phyloP scores from a whole-genome alignment of 2,888 invertebrate species.

The Himalopsyche tibetana region DNA sequence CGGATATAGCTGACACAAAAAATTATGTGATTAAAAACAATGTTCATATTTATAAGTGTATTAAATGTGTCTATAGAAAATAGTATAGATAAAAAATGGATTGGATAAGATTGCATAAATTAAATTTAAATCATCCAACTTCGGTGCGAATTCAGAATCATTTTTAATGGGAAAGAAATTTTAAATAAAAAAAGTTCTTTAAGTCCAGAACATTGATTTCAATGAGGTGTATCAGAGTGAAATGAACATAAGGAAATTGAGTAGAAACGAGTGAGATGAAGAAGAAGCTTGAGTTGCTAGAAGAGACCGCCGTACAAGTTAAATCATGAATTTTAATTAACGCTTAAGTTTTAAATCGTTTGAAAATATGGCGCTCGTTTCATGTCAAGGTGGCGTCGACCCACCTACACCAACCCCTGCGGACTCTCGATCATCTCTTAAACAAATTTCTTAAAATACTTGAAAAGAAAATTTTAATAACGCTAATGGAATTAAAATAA shows the following conservation, averaged over 20 bases:
- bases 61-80: no score
- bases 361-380: constrained; percentile 19
- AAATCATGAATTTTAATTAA: constrained; percentile 30
- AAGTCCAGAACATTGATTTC: not conserved
- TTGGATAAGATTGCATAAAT: no score
- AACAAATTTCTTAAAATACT: not conserved
- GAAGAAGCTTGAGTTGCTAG: not conserved
- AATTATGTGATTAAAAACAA: no score
- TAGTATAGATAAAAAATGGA: no score
- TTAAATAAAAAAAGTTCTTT: no score
- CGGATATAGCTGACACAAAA: no score
- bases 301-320: not conserved
- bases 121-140: no score
- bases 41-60: no score
- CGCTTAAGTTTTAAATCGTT: constrained; percentile 20
- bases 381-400: not conserved
- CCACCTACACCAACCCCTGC: constrained; percentile 2
- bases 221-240: not conserved
- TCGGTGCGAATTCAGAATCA: no score
- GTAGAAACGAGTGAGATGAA: not conserved
- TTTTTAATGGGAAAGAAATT: no score
- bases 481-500: constrained; percentile 18
- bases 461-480: not conserved
- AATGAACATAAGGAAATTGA: not conserved
- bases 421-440: not conserved